These are phyloP conservation scores for Plagodis dolabraria DNA, from an alignment of 2,888 invertebrate species.

Conservation along the genomic window DNA sequence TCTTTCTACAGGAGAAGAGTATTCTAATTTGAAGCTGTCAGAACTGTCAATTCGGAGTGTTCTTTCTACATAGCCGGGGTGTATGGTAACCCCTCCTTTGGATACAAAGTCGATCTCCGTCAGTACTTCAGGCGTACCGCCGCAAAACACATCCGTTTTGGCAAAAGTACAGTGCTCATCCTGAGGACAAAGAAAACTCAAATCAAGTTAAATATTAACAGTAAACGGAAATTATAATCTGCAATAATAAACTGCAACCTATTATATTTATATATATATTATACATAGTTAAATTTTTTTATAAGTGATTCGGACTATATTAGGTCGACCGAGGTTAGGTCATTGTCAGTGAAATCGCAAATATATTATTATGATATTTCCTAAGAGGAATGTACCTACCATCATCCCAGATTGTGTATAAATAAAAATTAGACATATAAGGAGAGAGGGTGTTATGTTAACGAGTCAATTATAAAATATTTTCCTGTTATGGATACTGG, in stretches of 20 bases:
- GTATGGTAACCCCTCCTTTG: constrained; percentile 31
- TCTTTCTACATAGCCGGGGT: constrained; percentile 37
- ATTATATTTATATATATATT: no score
- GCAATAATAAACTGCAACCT: no score
- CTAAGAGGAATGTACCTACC: no score
- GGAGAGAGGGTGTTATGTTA: constrained; percentile 22
- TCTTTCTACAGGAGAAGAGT: constrained; percentile 13
- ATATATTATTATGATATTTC: no score
- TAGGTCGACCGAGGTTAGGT: no score
- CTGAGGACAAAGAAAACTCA: constrained; percentile 43
- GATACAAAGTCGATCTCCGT: neutral
- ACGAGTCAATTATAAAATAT: constrained; percentile 38
- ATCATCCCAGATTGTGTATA: neutral
- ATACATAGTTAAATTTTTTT: no score
- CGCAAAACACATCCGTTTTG: constrained; percentile 49
- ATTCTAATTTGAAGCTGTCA: constrained; percentile 24
- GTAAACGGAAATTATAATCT: no score
- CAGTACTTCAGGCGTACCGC: constrained; percentile 39
- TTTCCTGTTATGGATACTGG: constrained; percentile 29
- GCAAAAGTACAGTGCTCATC: constrained; percentile 41
- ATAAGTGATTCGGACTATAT: no score
- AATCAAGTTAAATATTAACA: neutral
- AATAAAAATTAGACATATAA: constrained; percentile 4
- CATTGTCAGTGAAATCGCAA: no score
- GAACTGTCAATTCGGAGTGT: constrained; percentile 28